These are phyloP conservation scores for Chloropsis cyanopogon DNA, from an alignment of 2,113 vertebrate species.

Conservation along the genomic window DNA sequence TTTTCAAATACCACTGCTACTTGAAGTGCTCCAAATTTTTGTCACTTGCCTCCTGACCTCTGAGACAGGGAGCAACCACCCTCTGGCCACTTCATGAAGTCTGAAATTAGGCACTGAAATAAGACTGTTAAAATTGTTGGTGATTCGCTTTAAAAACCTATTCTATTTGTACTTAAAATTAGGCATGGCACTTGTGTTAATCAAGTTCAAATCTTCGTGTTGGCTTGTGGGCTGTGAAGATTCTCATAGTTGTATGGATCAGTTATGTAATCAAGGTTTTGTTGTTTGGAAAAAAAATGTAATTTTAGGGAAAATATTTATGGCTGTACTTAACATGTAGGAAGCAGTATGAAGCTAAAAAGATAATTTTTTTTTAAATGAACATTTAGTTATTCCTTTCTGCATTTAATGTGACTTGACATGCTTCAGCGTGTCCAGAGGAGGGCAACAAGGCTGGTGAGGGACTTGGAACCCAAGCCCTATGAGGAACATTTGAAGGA, in stretches of 20 bases:
- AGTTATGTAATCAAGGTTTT: not conserved
- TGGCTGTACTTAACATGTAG: not conserved
- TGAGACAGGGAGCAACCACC: not conserved
- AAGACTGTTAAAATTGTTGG: not conserved
- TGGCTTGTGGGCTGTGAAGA: not conserved
- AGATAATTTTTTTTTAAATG: not conserved
- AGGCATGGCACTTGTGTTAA: rapidly evolving
- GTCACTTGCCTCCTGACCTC: not conserved
- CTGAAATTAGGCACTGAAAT: not conserved
- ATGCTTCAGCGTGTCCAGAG: too few species aligned
- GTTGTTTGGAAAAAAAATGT: not conserved
- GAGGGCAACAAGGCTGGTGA: too few species aligned
- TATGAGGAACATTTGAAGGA: too few species aligned
- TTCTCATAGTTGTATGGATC: not conserved
- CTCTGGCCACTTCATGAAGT: not conserved
- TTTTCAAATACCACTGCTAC: not conserved
- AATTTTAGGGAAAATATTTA: not conserved
- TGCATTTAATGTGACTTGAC: not conserved
- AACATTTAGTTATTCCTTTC: not conserved
- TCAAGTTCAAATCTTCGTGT: not conserved
- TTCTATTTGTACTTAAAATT: not conserved
- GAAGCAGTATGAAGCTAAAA: not conserved
- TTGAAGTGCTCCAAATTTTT: not conserved
- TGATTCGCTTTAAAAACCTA: not conserved
- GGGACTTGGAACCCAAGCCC: too few species aligned